Conservation (phyloP, 2,797 vertebrate genomes). For the Cichlasoma orientale region DNA sequence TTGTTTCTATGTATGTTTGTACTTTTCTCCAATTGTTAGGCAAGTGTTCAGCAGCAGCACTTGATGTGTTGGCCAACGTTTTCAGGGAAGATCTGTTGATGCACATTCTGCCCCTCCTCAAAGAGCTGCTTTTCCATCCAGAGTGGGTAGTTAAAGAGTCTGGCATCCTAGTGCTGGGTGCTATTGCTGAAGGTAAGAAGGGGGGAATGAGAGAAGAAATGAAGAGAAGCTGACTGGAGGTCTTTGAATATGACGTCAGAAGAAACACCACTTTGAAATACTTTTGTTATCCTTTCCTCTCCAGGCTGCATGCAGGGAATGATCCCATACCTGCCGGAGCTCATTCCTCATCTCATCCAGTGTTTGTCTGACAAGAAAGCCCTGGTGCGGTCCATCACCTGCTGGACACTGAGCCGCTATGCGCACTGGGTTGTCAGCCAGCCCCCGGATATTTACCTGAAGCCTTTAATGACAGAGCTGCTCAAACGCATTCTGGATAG, state of each 20-base stretch:
- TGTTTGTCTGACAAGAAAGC: conserved; percentile 96
- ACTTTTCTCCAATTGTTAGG: conserved; percentile 74
- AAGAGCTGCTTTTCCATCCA: conserved; percentile 93
- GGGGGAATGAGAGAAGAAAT: neutral
- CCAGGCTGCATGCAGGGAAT: conserved; percentile 97
- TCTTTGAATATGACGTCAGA: neutral
- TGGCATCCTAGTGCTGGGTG: conserved; percentile 94
- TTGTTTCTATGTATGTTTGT: conserved; percentile 35
- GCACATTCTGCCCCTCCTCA: conserved; percentile 92
- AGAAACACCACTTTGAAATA: neutral
- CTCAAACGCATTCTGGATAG: conserved; percentile 94
- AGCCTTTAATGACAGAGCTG: conserved; percentile 97
- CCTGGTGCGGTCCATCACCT: conserved; percentile 96
- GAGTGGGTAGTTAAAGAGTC: conserved; percentile 98
- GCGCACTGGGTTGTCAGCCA: conserved; percentile 98
- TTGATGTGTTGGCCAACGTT: conserved; percentile 94
- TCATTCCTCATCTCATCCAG: conserved; percentile 94
- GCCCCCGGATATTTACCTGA: conserved; percentile 93
- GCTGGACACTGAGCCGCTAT: conserved; percentile 97
- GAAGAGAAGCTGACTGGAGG: neutral
- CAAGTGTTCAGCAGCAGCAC: conserved; percentile 94
- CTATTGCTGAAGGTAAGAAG: conserved; percentile 90
- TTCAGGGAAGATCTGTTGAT: conserved; percentile 94
- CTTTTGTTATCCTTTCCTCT: neutral
- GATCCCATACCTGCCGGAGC: conserved; percentile 95